These are phyloP conservation scores for Drosophila trapezifrons DNA, from an alignment of 1,140 invertebrate species.

Conservation along the genomic window DNA sequence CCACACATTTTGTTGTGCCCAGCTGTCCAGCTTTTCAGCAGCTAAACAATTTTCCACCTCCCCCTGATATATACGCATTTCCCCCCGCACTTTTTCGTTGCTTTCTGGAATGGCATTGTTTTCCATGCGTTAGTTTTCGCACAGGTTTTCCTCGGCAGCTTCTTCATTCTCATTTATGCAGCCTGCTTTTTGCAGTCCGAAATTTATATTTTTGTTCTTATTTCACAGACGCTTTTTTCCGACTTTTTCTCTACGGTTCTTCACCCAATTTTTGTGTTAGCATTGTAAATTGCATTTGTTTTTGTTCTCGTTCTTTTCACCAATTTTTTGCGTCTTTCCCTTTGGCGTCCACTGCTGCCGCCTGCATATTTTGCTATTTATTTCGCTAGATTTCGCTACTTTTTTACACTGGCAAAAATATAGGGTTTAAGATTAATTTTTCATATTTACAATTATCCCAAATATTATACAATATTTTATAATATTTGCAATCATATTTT, in stretches of 20 bases:
- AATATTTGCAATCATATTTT: neutral
- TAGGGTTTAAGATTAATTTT: neutral
- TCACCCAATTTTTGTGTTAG: slow-evolving; percentile 54
- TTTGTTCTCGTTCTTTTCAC: slow-evolving; percentile 15
- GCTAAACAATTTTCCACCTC: slow-evolving; percentile 38
- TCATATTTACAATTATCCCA: too few species aligned
- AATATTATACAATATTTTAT: too few species aligned
- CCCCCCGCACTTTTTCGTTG: neutral
- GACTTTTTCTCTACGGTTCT: slow-evolving; percentile 23
- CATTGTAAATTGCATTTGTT: slow-evolving; percentile 74
- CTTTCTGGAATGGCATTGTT: slow-evolving; percentile 11
- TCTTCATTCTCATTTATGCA: slow-evolving; percentile 43
- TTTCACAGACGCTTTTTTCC: slow-evolving; percentile 16
- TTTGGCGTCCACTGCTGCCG: slow-evolving; percentile 13
- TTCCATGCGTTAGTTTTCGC: slow-evolving; percentile 33
- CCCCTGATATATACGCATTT: slow-evolving; percentile 8
- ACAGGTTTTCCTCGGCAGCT: slow-evolving; percentile 31
- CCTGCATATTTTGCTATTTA: slow-evolving; percentile 52
- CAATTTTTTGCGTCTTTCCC: slow-evolving; percentile 8
- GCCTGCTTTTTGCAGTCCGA: slow-evolving; percentile 34
- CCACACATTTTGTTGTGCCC: slow-evolving; percentile 31
- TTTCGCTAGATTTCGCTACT: slow-evolving; percentile 35
- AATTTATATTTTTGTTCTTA: slow-evolving; percentile 28
- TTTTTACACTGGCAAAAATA: slow-evolving; percentile 1
- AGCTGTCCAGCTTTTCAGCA: slow-evolving; percentile 48